phyloP scores from a whole-genome alignment of 2,113 vertebrate genomes.

The Sturnus vulgaris region DNA sequence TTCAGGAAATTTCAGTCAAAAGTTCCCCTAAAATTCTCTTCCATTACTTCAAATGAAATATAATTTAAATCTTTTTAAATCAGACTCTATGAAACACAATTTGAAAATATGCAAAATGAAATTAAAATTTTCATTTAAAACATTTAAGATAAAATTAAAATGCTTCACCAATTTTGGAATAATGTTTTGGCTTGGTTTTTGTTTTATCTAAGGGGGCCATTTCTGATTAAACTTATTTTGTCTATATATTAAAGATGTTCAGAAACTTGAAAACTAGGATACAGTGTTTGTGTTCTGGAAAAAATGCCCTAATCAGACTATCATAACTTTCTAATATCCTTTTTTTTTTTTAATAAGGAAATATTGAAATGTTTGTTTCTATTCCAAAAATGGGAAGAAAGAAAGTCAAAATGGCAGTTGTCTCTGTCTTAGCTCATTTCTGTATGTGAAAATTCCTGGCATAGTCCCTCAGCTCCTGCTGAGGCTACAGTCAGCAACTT shows the following conservation, averaged over 20 bases:
- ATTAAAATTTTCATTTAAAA: neutral
- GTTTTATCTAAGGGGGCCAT: neutral
- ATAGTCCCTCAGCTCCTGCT: neutral
- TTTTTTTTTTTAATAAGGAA: neutral
- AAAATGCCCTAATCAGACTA: neutral
- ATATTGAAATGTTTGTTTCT: neutral
- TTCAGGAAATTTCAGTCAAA: neutral
- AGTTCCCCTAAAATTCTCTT: neutral
- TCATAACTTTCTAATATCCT: neutral
- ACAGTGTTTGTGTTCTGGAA: neutral
- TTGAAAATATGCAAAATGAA: neutral
- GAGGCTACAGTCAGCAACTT: neutral
- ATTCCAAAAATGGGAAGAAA: neutral
- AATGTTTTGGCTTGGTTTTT: neutral
- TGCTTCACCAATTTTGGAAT: neutral
- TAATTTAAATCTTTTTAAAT: neutral
- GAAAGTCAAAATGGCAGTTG: neutral
- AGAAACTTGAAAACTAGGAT: neutral
- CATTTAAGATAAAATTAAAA: neutral
- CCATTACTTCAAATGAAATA: neutral
- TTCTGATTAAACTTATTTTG: neutral
- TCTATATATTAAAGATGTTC: neutral
- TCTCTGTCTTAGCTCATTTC: neutral
- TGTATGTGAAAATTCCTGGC: neutral
- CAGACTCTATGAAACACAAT: neutral